phyloP scores from a whole-genome alignment of 2,113 vertebrate species.

The Neodon shergylaensis region DNA sequence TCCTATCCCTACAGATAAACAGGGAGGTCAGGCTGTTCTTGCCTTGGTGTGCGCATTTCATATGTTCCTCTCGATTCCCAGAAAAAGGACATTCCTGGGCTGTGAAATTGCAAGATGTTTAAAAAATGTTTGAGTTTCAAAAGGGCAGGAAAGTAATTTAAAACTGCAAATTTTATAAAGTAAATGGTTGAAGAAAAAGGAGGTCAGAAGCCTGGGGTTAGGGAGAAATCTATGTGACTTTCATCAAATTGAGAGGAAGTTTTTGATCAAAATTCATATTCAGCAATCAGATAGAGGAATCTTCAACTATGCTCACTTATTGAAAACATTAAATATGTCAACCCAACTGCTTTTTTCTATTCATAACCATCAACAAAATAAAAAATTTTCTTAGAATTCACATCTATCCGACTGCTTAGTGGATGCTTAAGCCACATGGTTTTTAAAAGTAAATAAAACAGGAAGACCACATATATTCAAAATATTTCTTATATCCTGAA shows the following conservation, averaged over 20 bases:
- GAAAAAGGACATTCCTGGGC: background rate
- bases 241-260: background rate
- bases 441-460: background rate
- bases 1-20: background rate
- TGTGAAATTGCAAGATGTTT: background rate
- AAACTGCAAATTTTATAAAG: background rate
- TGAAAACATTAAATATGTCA: background rate
- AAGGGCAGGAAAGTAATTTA: background rate
- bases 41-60: background rate
- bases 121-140: background rate
- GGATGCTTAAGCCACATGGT: background rate
- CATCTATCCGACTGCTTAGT: background rate
- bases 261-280: background rate
- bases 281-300: background rate
- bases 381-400: slow-evolving; percentile 24
- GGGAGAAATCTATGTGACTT: background rate
- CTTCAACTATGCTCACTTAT: background rate
- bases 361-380: background rate
- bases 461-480: background rate
- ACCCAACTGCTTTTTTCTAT: background rate
- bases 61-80: background rate
- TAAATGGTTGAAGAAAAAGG: background rate
- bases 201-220: background rate
- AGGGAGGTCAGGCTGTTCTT: background rate
- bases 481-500: background rate